Evolutionary conservation across 2,888 invertebrate genomes (phyloP).

Genomic region (Drosophila formosana): DNA sequence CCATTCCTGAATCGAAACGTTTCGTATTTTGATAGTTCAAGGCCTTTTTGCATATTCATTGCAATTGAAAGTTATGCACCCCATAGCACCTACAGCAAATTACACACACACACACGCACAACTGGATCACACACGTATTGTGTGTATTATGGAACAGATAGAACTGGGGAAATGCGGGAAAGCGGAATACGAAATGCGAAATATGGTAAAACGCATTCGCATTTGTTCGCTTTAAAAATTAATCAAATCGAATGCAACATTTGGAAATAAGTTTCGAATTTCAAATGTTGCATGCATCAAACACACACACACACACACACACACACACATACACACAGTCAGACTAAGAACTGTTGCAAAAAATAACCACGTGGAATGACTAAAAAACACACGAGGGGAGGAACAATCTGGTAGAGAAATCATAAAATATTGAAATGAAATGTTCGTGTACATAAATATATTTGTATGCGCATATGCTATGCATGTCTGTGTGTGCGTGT

Average conservation of each 20-base stretch:
- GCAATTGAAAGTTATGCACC: slow-evolving; percentile 50
- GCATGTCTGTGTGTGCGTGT: neutral
- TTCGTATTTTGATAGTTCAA: slow-evolving; percentile 19
- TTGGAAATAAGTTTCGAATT: slow-evolving; percentile 60
- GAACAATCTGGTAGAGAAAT: slow-evolving; percentile 50
- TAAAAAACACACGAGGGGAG: slow-evolving; percentile 12
- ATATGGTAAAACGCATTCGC: slow-evolving; percentile 19
- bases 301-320: slow-evolving; percentile 20
- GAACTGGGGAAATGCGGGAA: neutral
- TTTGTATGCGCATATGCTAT: neutral
- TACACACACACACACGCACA: slow-evolving; percentile 31
- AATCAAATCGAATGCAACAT: slow-evolving; percentile 68
- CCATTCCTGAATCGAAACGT: slow-evolving; percentile 8
- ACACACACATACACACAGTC: slow-evolving; percentile 21
- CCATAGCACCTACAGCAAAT: slow-evolving; percentile 73
- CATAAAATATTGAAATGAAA: slow-evolving; percentile 56
- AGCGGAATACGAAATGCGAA: slow-evolving; percentile 3
- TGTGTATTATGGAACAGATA: slow-evolving; percentile 6
- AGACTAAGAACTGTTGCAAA: slow-evolving; percentile 13
- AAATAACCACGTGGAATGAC: slow-evolving; percentile 1
- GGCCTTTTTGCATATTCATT: slow-evolving; percentile 34
- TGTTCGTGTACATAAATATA: slow-evolving; percentile 25
- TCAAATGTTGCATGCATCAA: slow-evolving; percentile 49
- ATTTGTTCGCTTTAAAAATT: slow-evolving; percentile 61
- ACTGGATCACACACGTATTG: slow-evolving; percentile 4